Conservation (phyloP, 2,888 invertebrate species). For the Cheilosia scutellata region DNA sequence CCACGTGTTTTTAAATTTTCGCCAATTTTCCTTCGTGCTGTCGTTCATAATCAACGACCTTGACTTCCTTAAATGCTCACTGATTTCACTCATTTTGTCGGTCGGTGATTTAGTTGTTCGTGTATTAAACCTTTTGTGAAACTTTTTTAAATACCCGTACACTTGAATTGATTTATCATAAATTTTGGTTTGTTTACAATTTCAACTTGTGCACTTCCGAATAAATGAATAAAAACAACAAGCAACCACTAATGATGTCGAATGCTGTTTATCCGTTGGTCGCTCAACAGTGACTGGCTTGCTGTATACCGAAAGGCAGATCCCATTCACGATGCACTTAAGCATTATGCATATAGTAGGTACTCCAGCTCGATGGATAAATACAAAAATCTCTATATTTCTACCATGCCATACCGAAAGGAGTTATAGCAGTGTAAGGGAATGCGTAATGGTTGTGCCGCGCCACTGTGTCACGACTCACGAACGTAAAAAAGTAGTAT, state of each 20-base stretch:
- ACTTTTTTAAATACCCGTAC: background rate
- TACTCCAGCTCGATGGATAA: background rate
- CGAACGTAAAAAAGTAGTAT: background rate
- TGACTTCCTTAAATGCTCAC: conserved; percentile 5
- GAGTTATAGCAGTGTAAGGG: conserved; percentile 4
- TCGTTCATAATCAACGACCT: conserved; percentile 4
- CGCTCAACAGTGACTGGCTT: conserved; percentile 6
- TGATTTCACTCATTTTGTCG: conserved; percentile 1
- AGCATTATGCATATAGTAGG: background rate
- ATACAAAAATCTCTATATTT: background rate
- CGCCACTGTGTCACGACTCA: conserved; percentile 7
- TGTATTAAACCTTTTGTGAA: background rate
- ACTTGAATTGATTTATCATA: background rate
- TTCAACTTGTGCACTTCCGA: background rate
- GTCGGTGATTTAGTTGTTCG: background rate
- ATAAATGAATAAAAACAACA: background rate
- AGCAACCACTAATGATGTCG: background rate
- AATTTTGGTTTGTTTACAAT: background rate
- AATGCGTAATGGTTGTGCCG: conserved; percentile 5
- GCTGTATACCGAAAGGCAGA: background rate
- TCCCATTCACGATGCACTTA: conserved; percentile 6
- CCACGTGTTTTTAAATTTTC: conserved; percentile 6
- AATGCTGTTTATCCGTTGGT: conserved; percentile 11
- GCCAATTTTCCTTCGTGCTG: conserved; percentile 14
- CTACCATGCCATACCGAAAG: background rate